Evolutionary conservation across 2,888 invertebrate species (phyloP), one percentile per base, ranked within the genome.

Genomic region (Yponomeuta cagnagella): DNA sequence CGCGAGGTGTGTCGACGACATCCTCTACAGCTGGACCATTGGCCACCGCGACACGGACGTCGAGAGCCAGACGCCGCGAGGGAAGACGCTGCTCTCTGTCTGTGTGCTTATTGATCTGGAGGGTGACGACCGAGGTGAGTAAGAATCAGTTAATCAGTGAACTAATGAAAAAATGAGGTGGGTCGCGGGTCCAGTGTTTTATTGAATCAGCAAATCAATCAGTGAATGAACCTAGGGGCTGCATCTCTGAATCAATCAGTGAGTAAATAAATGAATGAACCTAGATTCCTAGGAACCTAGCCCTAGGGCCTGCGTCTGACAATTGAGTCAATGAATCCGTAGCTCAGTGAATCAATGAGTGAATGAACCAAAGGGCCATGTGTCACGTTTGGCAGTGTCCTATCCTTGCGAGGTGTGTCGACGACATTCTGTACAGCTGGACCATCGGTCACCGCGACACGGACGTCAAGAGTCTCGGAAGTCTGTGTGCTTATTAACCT

Each of bases 361-460:
- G 8, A 43, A 43, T 43, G 1, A 8, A 43, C 6, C 3, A 33
- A 33, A 33, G 74, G 93, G 93, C 68, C 85, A 83, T 3, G 87
- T 92, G 88, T 68, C 89, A 90, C 77, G 83, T 90, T 1, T 94
- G 94, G 94, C 92, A 91, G 75, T 94, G 94, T 74, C 87, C 93
- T 0, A 81, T 93, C 65, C 79, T 94, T 71, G 86, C 86, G 70
- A 79, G 90, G 0, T 92, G 93, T 69, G 89, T 93, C 64, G 85
- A 92, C 72, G 88, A 88, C 72, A 84, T 93, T 69, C 82, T 93
- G 37, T 86, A 85, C 79, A 90, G 89, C 77, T 94, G 94, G 93
- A 92, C 87, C 8, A 91, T 94, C 67, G 92, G 90, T 4, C 88
- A 92, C 74, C 80, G 85, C 1, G 88, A 89, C 70, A 89, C 86